A percentile compares a stretch with the other conserved stretches of the same genome.
These are phyloP conservation scores for Turritopsis rubra DNA, from an alignment of 30 jellyfish, hydroid and myxozoan genomes.

Conservation along the genomic window DNA sequence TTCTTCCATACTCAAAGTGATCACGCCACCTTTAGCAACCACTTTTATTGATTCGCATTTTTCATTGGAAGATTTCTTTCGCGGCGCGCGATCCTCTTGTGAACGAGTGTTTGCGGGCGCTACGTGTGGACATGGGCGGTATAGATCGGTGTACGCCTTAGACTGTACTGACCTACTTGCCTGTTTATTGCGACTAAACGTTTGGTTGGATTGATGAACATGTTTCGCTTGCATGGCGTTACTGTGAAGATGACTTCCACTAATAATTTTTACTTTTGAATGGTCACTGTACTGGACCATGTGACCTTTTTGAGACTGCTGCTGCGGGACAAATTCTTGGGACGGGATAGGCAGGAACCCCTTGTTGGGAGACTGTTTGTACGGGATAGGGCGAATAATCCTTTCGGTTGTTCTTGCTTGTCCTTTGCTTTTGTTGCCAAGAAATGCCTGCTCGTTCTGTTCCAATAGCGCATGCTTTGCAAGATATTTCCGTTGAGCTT, in stretches of 20 bases:
- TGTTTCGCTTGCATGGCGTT: background rate
- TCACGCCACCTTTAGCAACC: conserved; percentile 51
- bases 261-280: conserved; percentile 5
- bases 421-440: background rate
- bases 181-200: background rate
- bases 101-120: background rate
- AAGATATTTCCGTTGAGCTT: background rate
- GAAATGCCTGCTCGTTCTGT: conserved; percentile 2
- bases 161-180: background rate
- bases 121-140: background rate
- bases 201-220: background rate
- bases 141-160: conserved; percentile 1
- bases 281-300: conserved; percentile 11
- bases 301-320: conserved; percentile 15
- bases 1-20: conserved; percentile 63
- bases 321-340: conserved; percentile 14
- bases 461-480: background rate
- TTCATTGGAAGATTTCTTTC: background rate
- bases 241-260: background rate
- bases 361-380: background rate
- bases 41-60: conserved; percentile 48
- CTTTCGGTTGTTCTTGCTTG: background rate
- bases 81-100: background rate
- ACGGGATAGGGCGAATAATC: conserved; percentile 1
- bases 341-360: conserved; percentile 8